A percentile compares a stretch with the other conserved stretches of the same genome.
Evolutionary conservation across 1,140 invertebrate species (phyloP).

Genomic region (Aricia agestis): DNA sequence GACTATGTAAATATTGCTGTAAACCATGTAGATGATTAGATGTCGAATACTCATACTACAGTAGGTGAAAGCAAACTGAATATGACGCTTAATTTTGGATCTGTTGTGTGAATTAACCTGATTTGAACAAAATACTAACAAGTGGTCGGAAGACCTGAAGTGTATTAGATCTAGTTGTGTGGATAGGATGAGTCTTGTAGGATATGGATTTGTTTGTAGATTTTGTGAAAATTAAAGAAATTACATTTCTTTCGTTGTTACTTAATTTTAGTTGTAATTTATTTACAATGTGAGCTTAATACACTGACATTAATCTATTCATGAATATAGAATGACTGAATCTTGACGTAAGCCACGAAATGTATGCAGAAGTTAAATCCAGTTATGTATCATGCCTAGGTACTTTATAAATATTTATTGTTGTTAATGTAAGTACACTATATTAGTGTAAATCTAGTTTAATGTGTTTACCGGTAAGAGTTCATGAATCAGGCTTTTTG

Average conservation of each 20-base stretch:
- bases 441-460: slow-evolving; percentile 71
- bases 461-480: slow-evolving; percentile 42
- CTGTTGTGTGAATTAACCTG: slow-evolving; percentile 26
- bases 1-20: slow-evolving; percentile 20
- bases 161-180: slow-evolving; percentile 2
- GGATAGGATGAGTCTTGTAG: slow-evolving; percentile 7
- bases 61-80: slow-evolving; percentile 17
- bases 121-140: slow-evolving; percentile 15
- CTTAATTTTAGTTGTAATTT: slow-evolving; percentile 24
- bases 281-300: slow-evolving; percentile 20
- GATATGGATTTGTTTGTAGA: slow-evolving; percentile 2
- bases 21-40: slow-evolving; percentile 1
- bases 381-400: slow-evolving; percentile 19
- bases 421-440: slow-evolving; percentile 64
- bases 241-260: slow-evolving; percentile 19
- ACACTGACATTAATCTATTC: slow-evolving; percentile 14
- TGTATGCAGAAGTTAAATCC: slow-evolving; percentile 9
- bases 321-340: slow-evolving; percentile 20
- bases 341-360: slow-evolving; percentile 17
- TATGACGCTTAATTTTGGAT: slow-evolving; percentile 14
- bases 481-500: slow-evolving; percentile 49
- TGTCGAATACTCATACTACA: slow-evolving; percentile 21
- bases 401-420: slow-evolving; percentile 46
- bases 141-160: neutral
- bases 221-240: slow-evolving; percentile 16